Percentiles rank a stretch among this genome's conserved stretches.
Conservation (phyloP, 2,113 vertebrate genomes). For the Hippopotamus amphibius region DNA sequence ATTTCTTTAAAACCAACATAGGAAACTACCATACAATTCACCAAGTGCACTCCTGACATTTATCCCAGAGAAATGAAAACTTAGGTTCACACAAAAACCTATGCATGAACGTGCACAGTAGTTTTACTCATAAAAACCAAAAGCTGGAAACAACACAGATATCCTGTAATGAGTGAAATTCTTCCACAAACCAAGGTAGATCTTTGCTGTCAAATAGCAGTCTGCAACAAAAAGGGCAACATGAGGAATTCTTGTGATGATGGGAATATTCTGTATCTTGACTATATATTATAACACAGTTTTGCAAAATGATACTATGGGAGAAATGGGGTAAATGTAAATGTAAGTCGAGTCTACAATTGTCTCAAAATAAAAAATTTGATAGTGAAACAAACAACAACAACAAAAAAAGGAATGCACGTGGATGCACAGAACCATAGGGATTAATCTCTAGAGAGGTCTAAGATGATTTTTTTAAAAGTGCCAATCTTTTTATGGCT, state of each 20-base stretch:
- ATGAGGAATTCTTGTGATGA: background rate
- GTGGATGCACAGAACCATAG: background rate
- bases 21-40: background rate
- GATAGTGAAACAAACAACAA: background rate
- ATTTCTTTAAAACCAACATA: background rate
- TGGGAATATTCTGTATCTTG: background rate
- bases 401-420: background rate
- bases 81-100: background rate
- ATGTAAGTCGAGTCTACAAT: background rate
- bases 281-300: no score
- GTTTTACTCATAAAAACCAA: background rate
- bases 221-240: no score
- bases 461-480: background rate
- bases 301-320: background rate
- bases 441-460: background rate
- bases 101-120: background rate
- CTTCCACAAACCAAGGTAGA: background rate
- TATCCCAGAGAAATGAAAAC: background rate
- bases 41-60: background rate
- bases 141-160: background rate
- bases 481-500: background rate
- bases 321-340: background rate
- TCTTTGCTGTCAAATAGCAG: background rate
- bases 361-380: background rate
- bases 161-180: background rate